Evolutionary conservation across 2,113 vertebrate genomes (phyloP).

Genomic region (Oenanthe oenanthe): DNA sequence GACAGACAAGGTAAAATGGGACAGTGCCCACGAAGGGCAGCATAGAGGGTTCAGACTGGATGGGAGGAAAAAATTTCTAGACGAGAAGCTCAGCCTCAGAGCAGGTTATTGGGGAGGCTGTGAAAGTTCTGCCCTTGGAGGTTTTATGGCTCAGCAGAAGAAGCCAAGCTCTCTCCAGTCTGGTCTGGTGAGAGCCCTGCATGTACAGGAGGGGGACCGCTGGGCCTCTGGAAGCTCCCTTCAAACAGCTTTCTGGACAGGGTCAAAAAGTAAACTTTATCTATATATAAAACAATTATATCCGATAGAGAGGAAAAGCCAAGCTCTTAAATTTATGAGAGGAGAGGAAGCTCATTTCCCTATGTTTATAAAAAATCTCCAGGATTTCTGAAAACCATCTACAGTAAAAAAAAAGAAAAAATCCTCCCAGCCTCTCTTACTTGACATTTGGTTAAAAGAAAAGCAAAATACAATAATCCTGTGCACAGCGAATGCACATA

Average conservation of each 20-base stretch:
- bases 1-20: background rate
- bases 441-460: background rate
- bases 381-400: background rate
- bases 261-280: slow-evolving; percentile 3
- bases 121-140: background rate
- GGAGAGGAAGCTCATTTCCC: background rate
- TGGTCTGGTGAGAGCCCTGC: background rate
- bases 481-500: background rate
- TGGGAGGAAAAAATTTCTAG: background rate
- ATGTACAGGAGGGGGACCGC: rapidly evolving
- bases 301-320: background rate
- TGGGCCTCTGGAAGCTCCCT: background rate
- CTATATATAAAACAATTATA: background rate
- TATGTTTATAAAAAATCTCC: background rate
- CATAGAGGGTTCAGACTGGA: background rate
- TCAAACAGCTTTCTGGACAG: background rate
- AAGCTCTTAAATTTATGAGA: background rate
- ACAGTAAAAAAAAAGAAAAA: background rate
- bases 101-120: background rate
- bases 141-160: background rate
- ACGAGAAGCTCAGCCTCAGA: rapidly evolving
- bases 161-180: background rate
- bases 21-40: background rate
- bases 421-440: background rate
- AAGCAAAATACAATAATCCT: background rate